These are phyloP conservation scores for Ephestia elutella DNA, from an alignment of 1,140 invertebrate genomes.

Conservation along the genomic window DNA sequence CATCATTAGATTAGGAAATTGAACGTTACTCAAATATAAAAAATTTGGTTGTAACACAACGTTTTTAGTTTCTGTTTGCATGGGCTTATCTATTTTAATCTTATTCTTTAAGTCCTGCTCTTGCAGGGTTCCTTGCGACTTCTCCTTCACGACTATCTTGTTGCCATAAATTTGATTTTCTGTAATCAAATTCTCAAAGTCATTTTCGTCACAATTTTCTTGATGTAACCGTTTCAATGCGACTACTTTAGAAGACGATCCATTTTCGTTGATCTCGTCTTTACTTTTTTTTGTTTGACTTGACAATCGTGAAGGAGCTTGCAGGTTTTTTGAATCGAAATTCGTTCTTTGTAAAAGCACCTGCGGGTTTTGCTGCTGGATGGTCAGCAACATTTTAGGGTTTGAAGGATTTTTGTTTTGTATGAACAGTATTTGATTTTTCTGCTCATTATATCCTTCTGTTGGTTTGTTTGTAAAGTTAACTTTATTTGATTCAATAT, in stretches of 20 bases:
- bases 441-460: constrained; percentile 42
- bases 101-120: constrained; percentile 59
- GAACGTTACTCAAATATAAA: constrained; percentile 65
- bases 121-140: constrained; percentile 60
- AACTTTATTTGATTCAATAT: constrained; percentile 39
- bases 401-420: constrained; percentile 55
- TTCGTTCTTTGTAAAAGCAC: constrained; percentile 51
- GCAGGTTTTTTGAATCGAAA: constrained; percentile 63
- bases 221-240: constrained; percentile 65
- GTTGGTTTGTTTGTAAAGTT: constrained; percentile 33
- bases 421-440: constrained; percentile 60
- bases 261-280: constrained; percentile 46
- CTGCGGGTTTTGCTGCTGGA: constrained; percentile 54
- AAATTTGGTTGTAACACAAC: constrained; percentile 62
- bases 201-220: constrained; percentile 68
- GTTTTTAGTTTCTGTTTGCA: constrained; percentile 38
- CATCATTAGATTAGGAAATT: constrained; percentile 67
- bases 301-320: constrained; percentile 61
- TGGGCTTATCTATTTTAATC: constrained; percentile 36
- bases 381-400: constrained; percentile 57
- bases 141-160: constrained; percentile 74
- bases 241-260: constrained; percentile 61
- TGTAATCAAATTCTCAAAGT: constrained; percentile 73
- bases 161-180: constrained; percentile 75
- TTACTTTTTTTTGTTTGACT: constrained; percentile 54